Percentiles rank a stretch among this genome's conserved stretches.
Evolutionary conservation across 1,140 invertebrate genomes (phyloP).

Genomic region (Lamellibrachia luymesi): DNA sequence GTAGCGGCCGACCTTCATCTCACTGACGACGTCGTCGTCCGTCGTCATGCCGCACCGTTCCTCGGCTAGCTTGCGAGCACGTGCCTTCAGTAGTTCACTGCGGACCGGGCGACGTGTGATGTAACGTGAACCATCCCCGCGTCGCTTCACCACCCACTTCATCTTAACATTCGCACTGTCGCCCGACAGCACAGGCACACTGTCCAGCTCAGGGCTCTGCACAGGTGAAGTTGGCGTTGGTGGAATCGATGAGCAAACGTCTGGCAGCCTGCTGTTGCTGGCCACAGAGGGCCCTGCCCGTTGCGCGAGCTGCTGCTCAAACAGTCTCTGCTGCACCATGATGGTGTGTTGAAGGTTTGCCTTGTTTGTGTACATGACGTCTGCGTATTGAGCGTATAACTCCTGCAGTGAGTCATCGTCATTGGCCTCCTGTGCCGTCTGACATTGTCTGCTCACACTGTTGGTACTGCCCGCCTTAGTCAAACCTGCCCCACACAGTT

Average conservation of each 20-base stretch:
- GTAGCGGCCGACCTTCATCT: conserved; percentile 77
- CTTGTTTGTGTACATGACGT: conserved; percentile 71
- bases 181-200: not conserved
- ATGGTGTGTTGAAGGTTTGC: conserved; percentile 74
- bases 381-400: conserved; percentile 52
- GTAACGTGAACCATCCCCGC: conserved; percentile 76
- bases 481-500: conserved; percentile 2
- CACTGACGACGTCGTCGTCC: conserved; percentile 79
- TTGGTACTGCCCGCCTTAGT: conserved; percentile 1
- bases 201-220: not conserved
- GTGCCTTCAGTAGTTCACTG: conserved; percentile 69
- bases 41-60: conserved; percentile 74
- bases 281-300: not conserved
- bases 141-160: conserved; percentile 79
- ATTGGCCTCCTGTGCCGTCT: conserved; percentile 13
- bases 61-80: conserved; percentile 69
- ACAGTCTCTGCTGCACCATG: conserved; percentile 70
- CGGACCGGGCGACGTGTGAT: conserved; percentile 73
- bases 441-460: conserved; percentile 16
- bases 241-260: not conserved
- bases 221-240: not conserved
- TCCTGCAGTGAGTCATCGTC: conserved; percentile 46
- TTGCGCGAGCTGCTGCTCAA: conserved; percentile 59
- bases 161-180: conserved; percentile 52
- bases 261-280: conserved; percentile 2